Evolutionary conservation across 2,113 vertebrate genomes (phyloP).

Genomic region (Heliornis fulica): DNA sequence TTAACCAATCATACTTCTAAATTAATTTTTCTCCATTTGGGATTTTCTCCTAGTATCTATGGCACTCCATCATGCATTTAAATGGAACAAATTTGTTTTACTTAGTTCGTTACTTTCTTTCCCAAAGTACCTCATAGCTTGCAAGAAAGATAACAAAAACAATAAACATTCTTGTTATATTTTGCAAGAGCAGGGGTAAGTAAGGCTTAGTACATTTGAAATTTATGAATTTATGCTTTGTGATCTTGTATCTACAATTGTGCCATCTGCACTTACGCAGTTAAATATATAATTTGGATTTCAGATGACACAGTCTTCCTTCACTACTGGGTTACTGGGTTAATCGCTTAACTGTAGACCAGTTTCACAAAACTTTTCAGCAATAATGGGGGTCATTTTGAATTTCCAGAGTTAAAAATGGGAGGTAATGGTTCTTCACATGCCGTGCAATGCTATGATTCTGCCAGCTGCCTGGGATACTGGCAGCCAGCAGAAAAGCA

Average conservation of each 20-base stretch:
- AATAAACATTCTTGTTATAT: neutral
- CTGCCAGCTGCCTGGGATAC: neutral
- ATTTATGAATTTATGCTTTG: neutral
- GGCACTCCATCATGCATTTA: neutral
- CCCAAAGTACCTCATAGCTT: neutral
- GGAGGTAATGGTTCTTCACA: neutral
- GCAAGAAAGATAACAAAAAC: neutral
- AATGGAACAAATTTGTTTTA: neutral
- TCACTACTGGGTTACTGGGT: neutral
- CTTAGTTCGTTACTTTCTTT: neutral
- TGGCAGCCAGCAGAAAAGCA: neutral
- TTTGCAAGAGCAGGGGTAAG: neutral
- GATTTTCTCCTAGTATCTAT: neutral
- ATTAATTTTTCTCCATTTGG: neutral
- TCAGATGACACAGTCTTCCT: neutral
- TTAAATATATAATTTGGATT: neutral
- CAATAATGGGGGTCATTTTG: neutral
- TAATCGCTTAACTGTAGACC: neutral
- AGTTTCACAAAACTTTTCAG: neutral
- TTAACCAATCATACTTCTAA: neutral
- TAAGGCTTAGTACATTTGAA: neutral
- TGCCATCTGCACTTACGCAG: neutral
- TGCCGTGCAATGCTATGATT: neutral
- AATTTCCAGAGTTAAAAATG: neutral
- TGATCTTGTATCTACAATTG: neutral